Percentiles rank a stretch among this genome's conserved stretches.
phyloP scores from a whole-genome alignment of 2,888 invertebrate genomes.

The Aromia moschata region DNA sequence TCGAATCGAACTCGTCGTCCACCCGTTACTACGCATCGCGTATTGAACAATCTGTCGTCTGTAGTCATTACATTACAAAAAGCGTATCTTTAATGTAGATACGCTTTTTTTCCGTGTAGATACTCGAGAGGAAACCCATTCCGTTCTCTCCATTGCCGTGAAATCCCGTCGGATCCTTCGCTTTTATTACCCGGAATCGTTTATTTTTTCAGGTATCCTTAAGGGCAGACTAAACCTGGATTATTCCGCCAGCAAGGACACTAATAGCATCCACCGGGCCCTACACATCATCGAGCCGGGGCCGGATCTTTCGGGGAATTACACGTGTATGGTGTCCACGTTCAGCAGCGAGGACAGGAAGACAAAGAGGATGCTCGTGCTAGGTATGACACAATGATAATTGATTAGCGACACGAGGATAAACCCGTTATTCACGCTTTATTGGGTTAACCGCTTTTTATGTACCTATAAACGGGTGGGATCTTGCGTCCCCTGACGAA shows the following conservation, averaged over 20 bases:
- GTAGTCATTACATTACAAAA: too few relatives aligned
- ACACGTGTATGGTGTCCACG: conserved; percentile 76
- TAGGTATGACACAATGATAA: conserved; percentile 63
- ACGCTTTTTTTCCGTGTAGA: too few relatives aligned
- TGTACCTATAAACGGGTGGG: not conserved
- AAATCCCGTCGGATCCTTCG: not conserved
- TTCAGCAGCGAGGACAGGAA: conserved; percentile 71
- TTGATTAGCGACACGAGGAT: not conserved
- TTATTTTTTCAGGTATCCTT: conserved; percentile 60
- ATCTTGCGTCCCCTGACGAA: too few relatives aligned
- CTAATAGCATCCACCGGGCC: conserved; percentile 69
- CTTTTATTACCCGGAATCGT: too few relatives aligned
- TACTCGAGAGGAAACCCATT: too few relatives aligned
- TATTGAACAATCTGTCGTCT: too few relatives aligned
- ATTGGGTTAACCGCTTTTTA: not conserved
- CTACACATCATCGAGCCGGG: conserved; percentile 73
- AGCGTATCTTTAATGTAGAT: too few relatives aligned
- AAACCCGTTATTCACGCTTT: not conserved
- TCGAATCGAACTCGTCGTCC: too few relatives aligned
- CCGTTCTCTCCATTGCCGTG: too few relatives aligned
- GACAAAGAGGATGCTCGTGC: conserved; percentile 73
- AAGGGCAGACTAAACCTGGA: conserved; percentile 61
- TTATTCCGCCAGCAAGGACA: conserved; percentile 63
- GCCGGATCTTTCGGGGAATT: conserved; percentile 75
- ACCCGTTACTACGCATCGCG: too few relatives aligned